phyloP scores from a whole-genome alignment of 2,113 vertebrate genomes.

The Hyla sarda region DNA sequence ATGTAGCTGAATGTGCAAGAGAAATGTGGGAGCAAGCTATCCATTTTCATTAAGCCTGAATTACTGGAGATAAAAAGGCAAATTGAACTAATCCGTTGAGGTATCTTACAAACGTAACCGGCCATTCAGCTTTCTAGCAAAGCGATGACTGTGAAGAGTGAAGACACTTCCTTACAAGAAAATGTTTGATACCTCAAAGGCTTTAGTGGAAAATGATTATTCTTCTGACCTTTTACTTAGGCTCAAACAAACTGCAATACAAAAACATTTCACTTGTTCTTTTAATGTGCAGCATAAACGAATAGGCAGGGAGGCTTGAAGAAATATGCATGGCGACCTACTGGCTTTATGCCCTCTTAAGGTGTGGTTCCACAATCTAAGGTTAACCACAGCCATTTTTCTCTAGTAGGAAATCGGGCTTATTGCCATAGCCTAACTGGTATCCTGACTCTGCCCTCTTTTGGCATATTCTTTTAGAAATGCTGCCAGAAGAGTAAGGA shows the following conservation, averaged over 20 bases:
- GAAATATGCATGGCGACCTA: neutral
- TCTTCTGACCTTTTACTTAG: neutral
- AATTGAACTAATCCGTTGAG: constrained; percentile 2
- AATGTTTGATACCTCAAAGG: neutral
- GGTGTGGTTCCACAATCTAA: neutral
- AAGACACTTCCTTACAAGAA: neutral
- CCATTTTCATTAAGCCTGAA: constrained; percentile 30
- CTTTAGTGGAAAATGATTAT: neutral
- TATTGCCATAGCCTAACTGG: neutral
- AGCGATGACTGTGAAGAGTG: neutral
- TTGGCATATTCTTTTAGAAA: constrained; percentile 7
- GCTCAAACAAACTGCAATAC: neutral
- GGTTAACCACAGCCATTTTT: neutral
- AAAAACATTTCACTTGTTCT: neutral
- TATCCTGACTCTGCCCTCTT: constrained; percentile 9
- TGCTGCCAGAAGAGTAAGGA: neutral
- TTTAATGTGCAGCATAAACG: neutral
- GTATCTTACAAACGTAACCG: neutral
- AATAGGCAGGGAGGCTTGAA: neutral
- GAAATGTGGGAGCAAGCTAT: constrained; percentile 44
- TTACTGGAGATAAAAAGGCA: constrained; percentile 15
- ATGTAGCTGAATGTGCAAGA: constrained; percentile 39
- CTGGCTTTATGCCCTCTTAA: neutral
- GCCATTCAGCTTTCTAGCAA: constrained; percentile 15
- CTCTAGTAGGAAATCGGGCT: neutral